Conservation (phyloP, 2,888 invertebrate genomes). For the Epinotia bilunana region DNA sequence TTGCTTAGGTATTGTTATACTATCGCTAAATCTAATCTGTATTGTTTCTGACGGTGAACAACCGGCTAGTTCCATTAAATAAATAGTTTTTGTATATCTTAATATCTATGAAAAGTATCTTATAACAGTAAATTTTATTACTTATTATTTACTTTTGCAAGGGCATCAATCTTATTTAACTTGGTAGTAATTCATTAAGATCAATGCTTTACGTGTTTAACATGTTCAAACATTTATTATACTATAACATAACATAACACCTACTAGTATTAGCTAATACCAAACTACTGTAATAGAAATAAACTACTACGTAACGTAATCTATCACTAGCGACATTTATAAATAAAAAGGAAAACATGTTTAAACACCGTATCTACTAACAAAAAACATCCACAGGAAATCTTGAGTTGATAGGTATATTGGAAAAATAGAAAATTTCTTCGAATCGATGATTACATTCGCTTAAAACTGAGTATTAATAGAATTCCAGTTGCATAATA, state of each 20-base stretch:
- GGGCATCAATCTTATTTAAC: not conserved
- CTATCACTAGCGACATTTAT: not conserved
- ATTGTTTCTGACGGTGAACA: not conserved
- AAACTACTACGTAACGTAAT: not conserved
- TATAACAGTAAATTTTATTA: too few species aligned
- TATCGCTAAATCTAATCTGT: not conserved
- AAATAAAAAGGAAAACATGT: not conserved
- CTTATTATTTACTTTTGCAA: too few species aligned
- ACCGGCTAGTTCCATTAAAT: not conserved
- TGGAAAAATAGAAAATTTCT: conserved; percentile 3
- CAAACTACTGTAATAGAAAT: not conserved
- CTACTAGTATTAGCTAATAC: not conserved
- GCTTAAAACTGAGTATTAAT: conserved; percentile 2
- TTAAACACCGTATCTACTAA: not conserved
- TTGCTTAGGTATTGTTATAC: not conserved
- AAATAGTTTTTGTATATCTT: too few species aligned
- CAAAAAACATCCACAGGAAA: conserved; percentile 21
- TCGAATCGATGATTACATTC: conserved; percentile 26
- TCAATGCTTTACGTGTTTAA: too few species aligned
- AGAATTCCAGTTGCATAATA: conserved; percentile 26
- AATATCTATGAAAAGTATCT: too few species aligned
- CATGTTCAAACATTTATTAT: not conserved
- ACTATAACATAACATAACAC: not conserved
- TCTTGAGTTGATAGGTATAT: not conserved
- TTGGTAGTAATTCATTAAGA: not conserved